Evolutionary conservation across 2,797 vertebrate species (phyloP), one percentile per base, ranked within the genome.

Genomic region (Urophycis tenuis): DNA sequence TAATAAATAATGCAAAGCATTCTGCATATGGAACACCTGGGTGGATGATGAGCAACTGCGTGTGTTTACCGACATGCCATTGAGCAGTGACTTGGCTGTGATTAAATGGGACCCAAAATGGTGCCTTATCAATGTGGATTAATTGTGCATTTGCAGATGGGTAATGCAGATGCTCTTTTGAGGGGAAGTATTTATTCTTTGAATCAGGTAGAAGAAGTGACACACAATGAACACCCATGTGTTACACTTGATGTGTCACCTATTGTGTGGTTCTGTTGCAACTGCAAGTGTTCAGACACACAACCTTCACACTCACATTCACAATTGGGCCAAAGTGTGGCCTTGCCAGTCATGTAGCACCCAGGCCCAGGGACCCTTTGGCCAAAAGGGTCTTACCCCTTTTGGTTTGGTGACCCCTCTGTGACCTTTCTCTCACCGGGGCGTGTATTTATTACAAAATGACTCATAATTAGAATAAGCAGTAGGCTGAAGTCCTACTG

Each of bases 1-100:
- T 87, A 79, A 86, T 91, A 77, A 92, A 92, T 90, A 88, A 92
- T 92, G 86, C 78, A 90, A 32, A 49, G 74, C 41, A 25, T 53
- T 82, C 74, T 77, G 81, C 80, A 79, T 87, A 86, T 90, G 77
- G 85, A 87, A 85, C 86, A 85, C 84, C 86, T 87, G 85, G 71
- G 72, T 64, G 33, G 64, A 49, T 7, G 30, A 82, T 64, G 35
- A 78, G 74, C 35, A 79, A 74, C 22, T 49, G 30, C 72, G 77
- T 69, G 71, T 77, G 6, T 80, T 31, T 36, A 45, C 39, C 39
- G 78, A 53, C 32, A 31, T 78, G 45, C 64, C 4, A 69, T 3
- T 36, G 35, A 71, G 22, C 49, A 8, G 22, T n/a, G n/a, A 53
- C 60, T 67, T 25, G n/a, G 60, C 60, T 29, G n/a, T 67, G 60